Base-by-base conservation (phyloP, 2,888 invertebrate genomes). In the Stenodema calcarata region DNA sequence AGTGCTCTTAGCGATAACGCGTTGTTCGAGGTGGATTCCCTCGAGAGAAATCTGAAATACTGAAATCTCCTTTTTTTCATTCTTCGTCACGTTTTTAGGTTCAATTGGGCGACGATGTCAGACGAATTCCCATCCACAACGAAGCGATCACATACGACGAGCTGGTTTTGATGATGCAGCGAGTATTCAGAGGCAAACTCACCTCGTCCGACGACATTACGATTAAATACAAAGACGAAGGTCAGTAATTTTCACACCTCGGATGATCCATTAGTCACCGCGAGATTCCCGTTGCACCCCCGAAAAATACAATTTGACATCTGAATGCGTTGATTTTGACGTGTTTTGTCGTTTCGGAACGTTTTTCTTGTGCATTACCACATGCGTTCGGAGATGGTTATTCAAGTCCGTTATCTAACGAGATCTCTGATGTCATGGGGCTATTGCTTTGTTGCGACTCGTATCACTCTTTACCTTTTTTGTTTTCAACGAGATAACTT, bases 211-310 rank as follows among this genome's bases (percentile, higher is more conserved):
- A 95, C 92, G 94, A 95, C 89, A 93, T 95, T 87, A 92, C 93
- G 12, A 93, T 95, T 80, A 95, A 95, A 90, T 95, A 95, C 90
- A 94, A 93, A 91, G 95, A 95, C 91, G 94, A 94, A 92, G 94
- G 94, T 94, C 78, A 86, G 75, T 86, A 41, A 44, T 84, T 23
- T 47, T 84, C 47, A 62, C 62, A 62, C 62, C 62, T 62, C 62
- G 23, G 11, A 1, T 18, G 62, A 23, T 62, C 3, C 23, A 62
- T 62, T 23, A 62, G 23, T 11, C 18, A 62, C 27, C 62, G 62
- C 11, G 23, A n/a, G 62, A 62, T 62, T 54, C 62, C 23, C 27
- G 14, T 16, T 50, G 6, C n/a, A 50, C 50, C 16, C 50, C 11
- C n/a, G 50, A 4, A 50, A 50, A 50, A 16, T 4, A n/a, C n/a